A percentile compares a stretch with the other conserved stretches of the same genome.
These are phyloP conservation scores for Lacerta agilis DNA, from an alignment of 2,797 vertebrate species.

Conservation along the genomic window DNA sequence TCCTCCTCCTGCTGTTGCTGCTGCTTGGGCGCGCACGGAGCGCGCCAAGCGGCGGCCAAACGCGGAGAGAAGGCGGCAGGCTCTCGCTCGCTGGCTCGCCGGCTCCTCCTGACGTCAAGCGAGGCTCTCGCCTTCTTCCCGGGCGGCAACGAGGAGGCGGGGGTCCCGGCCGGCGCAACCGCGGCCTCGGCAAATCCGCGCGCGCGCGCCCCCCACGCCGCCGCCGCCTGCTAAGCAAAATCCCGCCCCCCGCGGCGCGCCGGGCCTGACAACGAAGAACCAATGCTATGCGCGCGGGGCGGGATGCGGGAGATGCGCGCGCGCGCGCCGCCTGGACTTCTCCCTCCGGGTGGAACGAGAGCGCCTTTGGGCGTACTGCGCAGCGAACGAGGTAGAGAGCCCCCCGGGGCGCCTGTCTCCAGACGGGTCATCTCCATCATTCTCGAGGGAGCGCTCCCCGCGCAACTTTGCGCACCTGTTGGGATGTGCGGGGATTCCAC, in stretches of 20 bases:
- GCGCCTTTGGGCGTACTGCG: too few species aligned
- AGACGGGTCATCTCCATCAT: too few species aligned
- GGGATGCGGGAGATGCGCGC: not conserved
- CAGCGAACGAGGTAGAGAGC: too few species aligned
- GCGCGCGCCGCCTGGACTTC: not conserved
- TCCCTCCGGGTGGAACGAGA: too few species aligned
- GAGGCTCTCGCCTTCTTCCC: constrained; percentile 61
- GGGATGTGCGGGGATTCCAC: too few species aligned
- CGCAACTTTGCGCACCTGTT: not conserved
- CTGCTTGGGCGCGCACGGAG: not conserved
- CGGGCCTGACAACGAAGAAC: not conserved
- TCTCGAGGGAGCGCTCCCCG: too few species aligned
- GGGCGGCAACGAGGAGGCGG: constrained; percentile 31
- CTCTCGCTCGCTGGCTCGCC: constrained; percentile 25
- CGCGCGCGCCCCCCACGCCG: not conserved
- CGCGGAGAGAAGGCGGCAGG: constrained; percentile 50
- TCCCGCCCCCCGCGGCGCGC: not conserved
- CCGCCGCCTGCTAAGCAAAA: not conserved
- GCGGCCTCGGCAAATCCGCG: not conserved
- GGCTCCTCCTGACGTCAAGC: constrained; percentile 78
- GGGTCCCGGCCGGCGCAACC: too few species aligned
- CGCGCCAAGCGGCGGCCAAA: constrained; percentile 29
- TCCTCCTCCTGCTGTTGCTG: not conserved
- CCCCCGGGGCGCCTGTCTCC: too few species aligned
- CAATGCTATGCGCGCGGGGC: too few species aligned